These are phyloP conservation scores for Catajapyx aquilonaris DNA, from an alignment of 1,140 invertebrate genomes.

Conservation along the genomic window DNA sequence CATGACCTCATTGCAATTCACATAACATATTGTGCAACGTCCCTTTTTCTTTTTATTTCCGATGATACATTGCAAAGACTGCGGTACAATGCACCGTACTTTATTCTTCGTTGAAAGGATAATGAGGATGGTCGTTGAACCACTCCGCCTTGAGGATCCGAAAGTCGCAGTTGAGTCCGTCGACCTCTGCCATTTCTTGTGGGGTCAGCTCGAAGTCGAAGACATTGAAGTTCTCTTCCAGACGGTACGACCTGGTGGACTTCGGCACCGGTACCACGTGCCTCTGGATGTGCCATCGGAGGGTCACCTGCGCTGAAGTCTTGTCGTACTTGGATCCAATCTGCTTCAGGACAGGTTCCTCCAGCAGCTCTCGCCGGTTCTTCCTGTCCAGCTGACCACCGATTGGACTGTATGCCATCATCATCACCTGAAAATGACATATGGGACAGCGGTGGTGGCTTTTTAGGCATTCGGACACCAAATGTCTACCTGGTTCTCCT, in stretches of 20 bases:
- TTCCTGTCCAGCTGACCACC: slow-evolving; percentile 21
- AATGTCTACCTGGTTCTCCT: slow-evolving; percentile 26
- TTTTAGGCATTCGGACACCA: too few relatives aligned
- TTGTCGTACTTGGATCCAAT: slow-evolving; percentile 45
- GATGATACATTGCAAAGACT: too few relatives aligned
- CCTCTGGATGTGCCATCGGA: slow-evolving; percentile 41
- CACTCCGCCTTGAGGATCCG: too few relatives aligned
- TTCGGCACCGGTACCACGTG: slow-evolving; percentile 63
- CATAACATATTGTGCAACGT: too few relatives aligned
- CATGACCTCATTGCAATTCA: too few relatives aligned
- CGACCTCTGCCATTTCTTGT: slow-evolving; percentile 31
- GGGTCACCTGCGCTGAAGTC: slow-evolving; percentile 38
- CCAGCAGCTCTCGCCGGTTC: slow-evolving; percentile 19
- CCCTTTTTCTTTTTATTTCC: too few relatives aligned
- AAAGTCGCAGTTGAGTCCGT: slow-evolving; percentile 30
- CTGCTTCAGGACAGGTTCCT: slow-evolving; percentile 31
- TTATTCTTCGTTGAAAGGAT: too few relatives aligned
- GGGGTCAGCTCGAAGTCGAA: slow-evolving; percentile 46
- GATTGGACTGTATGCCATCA: too few relatives aligned
- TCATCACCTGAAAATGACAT: too few relatives aligned
- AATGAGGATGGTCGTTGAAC: too few relatives aligned
- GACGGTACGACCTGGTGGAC: slow-evolving; percentile 44
- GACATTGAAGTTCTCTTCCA: slow-evolving; percentile 48
- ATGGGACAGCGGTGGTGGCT: too few relatives aligned
- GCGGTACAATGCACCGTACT: too few relatives aligned